Conservation (phyloP, 2,888 invertebrate genomes). For the Drosophila colorata region DNA sequence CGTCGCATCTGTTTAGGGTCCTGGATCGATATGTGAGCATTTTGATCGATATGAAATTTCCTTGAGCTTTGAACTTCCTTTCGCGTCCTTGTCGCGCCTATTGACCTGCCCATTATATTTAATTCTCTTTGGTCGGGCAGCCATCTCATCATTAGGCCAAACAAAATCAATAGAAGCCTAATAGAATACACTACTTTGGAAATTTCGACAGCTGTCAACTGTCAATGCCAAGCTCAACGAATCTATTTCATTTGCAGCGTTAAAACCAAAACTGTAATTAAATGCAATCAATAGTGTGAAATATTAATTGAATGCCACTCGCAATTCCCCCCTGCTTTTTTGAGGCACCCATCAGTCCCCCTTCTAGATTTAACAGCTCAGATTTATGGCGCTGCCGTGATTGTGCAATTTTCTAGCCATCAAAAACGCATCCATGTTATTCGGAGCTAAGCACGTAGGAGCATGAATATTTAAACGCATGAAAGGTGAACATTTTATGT, state of each 20-base stretch:
- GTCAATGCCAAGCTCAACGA: slow-evolving; percentile 44
- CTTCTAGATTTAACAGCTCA: slow-evolving; percentile 10
- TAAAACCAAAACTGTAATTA: slow-evolving; percentile 48
- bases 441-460: slow-evolving; percentile 19
- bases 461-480: slow-evolving; percentile 11
- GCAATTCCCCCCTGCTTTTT: no score
- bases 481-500: background rate
- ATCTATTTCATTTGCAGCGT: slow-evolving; percentile 23
- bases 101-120: slow-evolving; percentile 35
- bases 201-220: slow-evolving; percentile 70
- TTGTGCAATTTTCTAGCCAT: slow-evolving; percentile 50
- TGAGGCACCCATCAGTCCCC: background rate
- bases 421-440: slow-evolving; percentile 28
- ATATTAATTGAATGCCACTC: slow-evolving; percentile 64
- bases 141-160: slow-evolving; percentile 13
- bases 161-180: slow-evolving; percentile 52
- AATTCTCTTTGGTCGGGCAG: background rate
- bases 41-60: slow-evolving; percentile 64
- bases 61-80: slow-evolving; percentile 74
- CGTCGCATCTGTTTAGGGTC: slow-evolving; percentile 67
- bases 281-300: slow-evolving; percentile 66
- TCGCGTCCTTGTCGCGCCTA: slow-evolving; percentile 65
- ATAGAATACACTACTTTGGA: slow-evolving; percentile 57
- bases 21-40: slow-evolving; percentile 59
- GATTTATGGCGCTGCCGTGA: slow-evolving; percentile 28